Evolutionary conservation across 2,888 invertebrate species (phyloP), one percentile per base, ranked within the genome.

Genomic region (Melolontha melolontha): DNA sequence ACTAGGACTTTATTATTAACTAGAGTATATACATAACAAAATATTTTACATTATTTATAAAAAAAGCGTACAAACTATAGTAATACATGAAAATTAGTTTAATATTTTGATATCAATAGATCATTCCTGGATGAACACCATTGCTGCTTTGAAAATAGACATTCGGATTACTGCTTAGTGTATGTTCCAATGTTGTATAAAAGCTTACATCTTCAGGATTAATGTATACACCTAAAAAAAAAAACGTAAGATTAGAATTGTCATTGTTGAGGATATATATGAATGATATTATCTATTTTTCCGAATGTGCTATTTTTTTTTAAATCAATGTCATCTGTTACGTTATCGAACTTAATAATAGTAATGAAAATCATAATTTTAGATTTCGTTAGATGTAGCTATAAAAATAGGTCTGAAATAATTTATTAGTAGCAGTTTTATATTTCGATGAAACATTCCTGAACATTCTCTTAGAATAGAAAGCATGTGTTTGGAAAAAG

Each of bases 141-240:
- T 91, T 92, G 77, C 91, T 88, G 79, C 94, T 89, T 84, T 95
- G 94, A 85, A 95, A 95, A 84, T 92, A 95, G 74, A 95, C 95
- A 86, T 95, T 95, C 75, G 95, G 95, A 86, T 95, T 95, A 84
- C 91, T 92, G 84, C 94, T 95, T 83, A 94, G 86, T 76, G 93
- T 93, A 76, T 92, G 92, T 84, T 93, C 92, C 81, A 91, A 86
- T 75, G 93, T 94, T 78, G 94, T 93, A 85, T 94, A 94, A 79
- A 93, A 88, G 85, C 91, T 92, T 78, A 91, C 90, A 82, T 94
- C 94, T 81, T 93, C 93, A 75, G 92, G 90, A 79, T 91, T 89
- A 83, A 92, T 85, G 84, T 92, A 90, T 84, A 93, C 88, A 83
- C 92, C 92, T 89, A 86, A 76, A 82, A 85, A 79, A 70, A 80